Conservation (phyloP, 2,888 invertebrate species). For the Nephrotoma guestfalica region DNA sequence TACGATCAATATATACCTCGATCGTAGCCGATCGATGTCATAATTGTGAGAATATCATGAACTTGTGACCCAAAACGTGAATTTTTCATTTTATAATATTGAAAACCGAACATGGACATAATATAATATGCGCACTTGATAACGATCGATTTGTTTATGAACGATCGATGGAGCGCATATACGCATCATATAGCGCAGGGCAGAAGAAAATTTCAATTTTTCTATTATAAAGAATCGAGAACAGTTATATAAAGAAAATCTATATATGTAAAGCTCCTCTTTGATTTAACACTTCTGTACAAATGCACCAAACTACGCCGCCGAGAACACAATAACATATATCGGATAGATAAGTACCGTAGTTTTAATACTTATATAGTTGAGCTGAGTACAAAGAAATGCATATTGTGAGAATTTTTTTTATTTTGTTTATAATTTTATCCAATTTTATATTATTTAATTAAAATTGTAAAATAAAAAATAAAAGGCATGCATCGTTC, state of each 20-base stretch:
- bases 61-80: not conserved
- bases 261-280: not conserved
- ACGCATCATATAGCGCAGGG: not conserved
- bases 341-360: not conserved
- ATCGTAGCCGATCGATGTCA: not conserved
- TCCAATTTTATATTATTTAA: not conserved
- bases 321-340: not conserved
- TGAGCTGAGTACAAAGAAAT: not conserved
- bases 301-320: not conserved
- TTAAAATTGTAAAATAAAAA: not conserved
- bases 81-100: not conserved
- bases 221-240: not conserved
- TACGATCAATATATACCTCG: not conserved
- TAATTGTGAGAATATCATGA: not conserved
- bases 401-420: not conserved
- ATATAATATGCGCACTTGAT: not conserved
- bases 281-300: not conserved
- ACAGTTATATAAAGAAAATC: not conserved
- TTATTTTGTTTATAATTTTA: not conserved
- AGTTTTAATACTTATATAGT: not conserved
- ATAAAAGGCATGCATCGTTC: not conserved
- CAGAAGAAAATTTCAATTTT: not conserved
- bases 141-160: not conserved
- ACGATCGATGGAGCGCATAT: not conserved
- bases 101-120: not conserved